A percentile compares a stretch with the other conserved stretches of the same genome.
Conservation (phyloP, 2,113 vertebrate species). For the Cryptoleucopteryx plumbea region DNA sequence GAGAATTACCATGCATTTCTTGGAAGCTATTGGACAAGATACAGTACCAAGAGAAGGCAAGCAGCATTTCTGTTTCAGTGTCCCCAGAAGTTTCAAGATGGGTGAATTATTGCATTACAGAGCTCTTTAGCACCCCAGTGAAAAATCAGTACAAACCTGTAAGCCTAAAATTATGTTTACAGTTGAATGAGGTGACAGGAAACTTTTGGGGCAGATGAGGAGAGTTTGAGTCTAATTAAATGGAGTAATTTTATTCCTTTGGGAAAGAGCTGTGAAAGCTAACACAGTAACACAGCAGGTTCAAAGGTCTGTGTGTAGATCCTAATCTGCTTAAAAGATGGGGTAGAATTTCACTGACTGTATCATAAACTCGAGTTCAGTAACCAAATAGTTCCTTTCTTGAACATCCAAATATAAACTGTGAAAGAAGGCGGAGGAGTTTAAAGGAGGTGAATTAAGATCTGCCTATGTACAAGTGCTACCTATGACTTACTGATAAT, state of each 20-base stretch:
- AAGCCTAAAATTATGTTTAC: neutral
- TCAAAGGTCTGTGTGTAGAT: slow-evolving; percentile 39
- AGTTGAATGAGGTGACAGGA: neutral
- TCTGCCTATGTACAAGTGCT: neutral
- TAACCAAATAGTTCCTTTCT: slow-evolving; percentile 11
- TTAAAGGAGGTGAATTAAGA: neutral
- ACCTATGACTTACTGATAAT: neutral
- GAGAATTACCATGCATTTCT: neutral
- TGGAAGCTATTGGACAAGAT: neutral
- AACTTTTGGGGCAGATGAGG: neutral
- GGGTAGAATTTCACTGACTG: slow-evolving; percentile 32
- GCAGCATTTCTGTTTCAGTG: neutral
- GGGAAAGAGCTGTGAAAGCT: slow-evolving; percentile 37
- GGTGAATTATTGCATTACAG: neutral
- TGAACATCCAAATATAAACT: neutral
- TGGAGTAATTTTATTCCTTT: slow-evolving; percentile 18
- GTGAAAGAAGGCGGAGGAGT: neutral
- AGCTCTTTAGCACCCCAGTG: neutral
- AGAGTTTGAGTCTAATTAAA: slow-evolving; percentile 22
- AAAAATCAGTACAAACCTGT: neutral
- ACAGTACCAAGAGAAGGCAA: neutral
- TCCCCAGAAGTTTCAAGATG: neutral
- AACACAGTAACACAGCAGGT: slow-evolving; percentile 22
- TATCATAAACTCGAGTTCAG: neutral
- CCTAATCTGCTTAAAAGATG: slow-evolving; percentile 49